These are phyloP conservation scores for Charadrius vociferus DNA, from an alignment of 2,113 vertebrate species.

Conservation along the genomic window DNA sequence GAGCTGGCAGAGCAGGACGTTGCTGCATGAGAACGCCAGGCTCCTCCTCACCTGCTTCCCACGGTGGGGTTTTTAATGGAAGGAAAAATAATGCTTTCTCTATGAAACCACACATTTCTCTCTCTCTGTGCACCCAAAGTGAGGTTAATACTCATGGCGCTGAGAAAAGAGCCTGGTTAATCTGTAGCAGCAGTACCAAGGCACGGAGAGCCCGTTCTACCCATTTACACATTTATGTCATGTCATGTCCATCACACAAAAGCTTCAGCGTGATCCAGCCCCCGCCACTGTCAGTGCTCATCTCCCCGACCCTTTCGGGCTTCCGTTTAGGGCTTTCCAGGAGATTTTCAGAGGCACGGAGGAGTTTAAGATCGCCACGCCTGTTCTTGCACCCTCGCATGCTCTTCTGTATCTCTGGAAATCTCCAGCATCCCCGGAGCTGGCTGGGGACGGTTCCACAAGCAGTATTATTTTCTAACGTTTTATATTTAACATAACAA, in stretches of 20 bases:
- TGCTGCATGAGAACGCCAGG: constrained; percentile 43
- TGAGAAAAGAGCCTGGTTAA: background rate
- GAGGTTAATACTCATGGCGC: background rate
- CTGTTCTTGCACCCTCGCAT: background rate
- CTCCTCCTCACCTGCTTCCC: background rate
- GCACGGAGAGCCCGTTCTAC: background rate
- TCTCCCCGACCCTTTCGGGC: background rate
- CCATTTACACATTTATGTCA: background rate
- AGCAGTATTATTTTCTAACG: background rate
- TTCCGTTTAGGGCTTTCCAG: background rate
- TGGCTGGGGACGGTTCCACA: background rate
- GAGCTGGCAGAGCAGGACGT: constrained; percentile 10
- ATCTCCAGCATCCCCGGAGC: background rate
- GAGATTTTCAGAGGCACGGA: background rate
- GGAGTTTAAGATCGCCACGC: background rate
- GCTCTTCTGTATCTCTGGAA: background rate
- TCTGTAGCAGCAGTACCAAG: background rate
- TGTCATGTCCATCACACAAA: background rate
- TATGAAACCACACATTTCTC: background rate
- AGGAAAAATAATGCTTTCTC: background rate
- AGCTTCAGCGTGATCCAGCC: background rate
- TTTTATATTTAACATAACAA: constrained; percentile 15
- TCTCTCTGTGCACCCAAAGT: background rate
- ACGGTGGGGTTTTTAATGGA: background rate
- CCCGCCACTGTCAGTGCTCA: background rate